These are phyloP conservation scores for Florisuga fusca DNA, from an alignment of 2,797 vertebrate species.

Conservation along the genomic window DNA sequence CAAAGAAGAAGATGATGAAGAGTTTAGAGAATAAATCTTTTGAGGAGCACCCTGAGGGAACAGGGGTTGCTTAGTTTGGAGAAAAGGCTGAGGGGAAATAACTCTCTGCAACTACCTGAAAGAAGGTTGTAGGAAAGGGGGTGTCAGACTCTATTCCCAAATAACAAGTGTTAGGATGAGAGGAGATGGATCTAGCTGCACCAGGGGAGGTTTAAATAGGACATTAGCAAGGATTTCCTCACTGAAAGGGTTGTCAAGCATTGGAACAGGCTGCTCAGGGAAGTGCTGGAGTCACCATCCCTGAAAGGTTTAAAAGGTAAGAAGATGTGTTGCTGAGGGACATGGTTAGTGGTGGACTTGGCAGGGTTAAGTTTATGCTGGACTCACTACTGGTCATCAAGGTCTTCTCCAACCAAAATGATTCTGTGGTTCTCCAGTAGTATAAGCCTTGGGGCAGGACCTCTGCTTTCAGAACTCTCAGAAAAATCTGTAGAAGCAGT, in stretches of 20 bases:
- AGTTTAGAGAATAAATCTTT: not conserved
- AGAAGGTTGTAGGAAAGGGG: rapidly evolving
- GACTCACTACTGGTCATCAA: not conserved
- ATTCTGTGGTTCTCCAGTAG: rapidly evolving
- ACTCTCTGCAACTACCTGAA: not conserved
- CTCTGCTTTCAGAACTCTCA: rapidly evolving
- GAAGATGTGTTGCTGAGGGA: rapidly evolving
- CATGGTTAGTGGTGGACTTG: not conserved
- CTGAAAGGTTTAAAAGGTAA: rapidly evolving
- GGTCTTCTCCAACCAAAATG: rapidly evolving
- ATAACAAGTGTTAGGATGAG: rapidly evolving
- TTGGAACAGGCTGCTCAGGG: not conserved
- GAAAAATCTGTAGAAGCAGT: rapidly evolving
- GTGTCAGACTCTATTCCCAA: rapidly evolving
- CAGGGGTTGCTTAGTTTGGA: not conserved
- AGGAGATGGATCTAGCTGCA: rapidly evolving
- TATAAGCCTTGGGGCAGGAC: not conserved
- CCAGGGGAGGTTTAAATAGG: not conserved
- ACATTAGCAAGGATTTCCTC: not conserved
- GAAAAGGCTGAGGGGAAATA: not conserved
- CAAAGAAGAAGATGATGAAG: not conserved
- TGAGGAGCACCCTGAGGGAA: not conserved
- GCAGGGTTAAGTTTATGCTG: not conserved
- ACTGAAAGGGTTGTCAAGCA: not conserved
- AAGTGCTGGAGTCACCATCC: not conserved